These are phyloP conservation scores for Ptychobarbus kaznakovi DNA, from an alignment of 2,797 vertebrate genomes.

Conservation along the genomic window DNA sequence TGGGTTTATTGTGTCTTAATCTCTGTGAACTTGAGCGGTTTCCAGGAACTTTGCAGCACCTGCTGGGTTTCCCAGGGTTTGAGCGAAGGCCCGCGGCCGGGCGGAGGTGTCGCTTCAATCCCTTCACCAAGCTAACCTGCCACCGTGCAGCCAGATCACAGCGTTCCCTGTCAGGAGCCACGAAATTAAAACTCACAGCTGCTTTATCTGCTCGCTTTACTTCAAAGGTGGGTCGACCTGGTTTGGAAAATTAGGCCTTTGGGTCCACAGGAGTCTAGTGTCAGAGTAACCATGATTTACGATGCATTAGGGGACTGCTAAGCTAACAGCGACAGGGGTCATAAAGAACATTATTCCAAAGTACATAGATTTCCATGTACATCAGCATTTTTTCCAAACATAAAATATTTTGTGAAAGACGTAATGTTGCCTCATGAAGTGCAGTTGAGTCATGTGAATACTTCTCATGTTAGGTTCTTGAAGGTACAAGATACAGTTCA, in stretches of 20 bases:
- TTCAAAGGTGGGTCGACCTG: slow-evolving; percentile 64
- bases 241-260: slow-evolving; percentile 44
- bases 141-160: slow-evolving; percentile 17
- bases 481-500: neutral
- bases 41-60: slow-evolving; percentile 69
- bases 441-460: neutral
- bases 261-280: slow-evolving; percentile 28
- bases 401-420: neutral
- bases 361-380: slow-evolving; percentile 4
- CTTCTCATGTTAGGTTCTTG: neutral
- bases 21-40: slow-evolving; percentile 56
- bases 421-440: neutral
- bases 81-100: slow-evolving; percentile 50
- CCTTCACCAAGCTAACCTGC: slow-evolving; percentile 48
- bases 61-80: slow-evolving; percentile 62
- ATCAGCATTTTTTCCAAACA: slow-evolving; percentile 9
- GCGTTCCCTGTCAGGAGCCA: slow-evolving; percentile 59
- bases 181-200: slow-evolving; percentile 68
- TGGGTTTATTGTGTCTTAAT: slow-evolving; percentile 45
- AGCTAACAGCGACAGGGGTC: slow-evolving; percentile 18
- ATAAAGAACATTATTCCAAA: slow-evolving; percentile 22
- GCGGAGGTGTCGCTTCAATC: slow-evolving; percentile 53
- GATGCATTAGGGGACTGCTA: neutral
- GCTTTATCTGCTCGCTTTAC: slow-evolving; percentile 63
- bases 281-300: slow-evolving; percentile 49